Evolutionary conservation across 2,113 vertebrate species (phyloP).

Genomic region (Nicator chloris): DNA sequence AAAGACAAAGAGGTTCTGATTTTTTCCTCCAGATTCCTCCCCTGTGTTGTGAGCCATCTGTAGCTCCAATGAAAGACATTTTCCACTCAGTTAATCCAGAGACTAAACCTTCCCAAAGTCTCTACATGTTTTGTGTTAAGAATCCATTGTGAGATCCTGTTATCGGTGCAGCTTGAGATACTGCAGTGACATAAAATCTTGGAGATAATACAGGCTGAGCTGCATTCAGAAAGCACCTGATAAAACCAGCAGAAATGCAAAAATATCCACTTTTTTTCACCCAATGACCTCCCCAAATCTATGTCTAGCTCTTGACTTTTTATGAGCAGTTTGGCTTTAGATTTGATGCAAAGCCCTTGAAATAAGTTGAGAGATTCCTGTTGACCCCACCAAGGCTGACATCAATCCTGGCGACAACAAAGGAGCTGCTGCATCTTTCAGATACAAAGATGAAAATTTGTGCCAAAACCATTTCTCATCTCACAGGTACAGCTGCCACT

Average conservation of each 20-base stretch:
- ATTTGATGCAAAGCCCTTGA: not conserved
- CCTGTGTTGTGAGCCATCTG: constrained; percentile 42
- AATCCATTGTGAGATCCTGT: constrained; percentile 25
- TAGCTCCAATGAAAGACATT: constrained; percentile 44
- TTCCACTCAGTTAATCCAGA: constrained; percentile 57
- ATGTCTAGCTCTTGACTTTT: not conserved
- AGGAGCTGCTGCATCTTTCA: not conserved
- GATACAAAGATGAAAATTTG: not conserved
- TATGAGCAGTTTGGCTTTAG: constrained; percentile 33
- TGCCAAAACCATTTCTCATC: not conserved
- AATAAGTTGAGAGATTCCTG: not conserved
- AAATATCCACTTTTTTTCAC: constrained; percentile 5
- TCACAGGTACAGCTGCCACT: not conserved
- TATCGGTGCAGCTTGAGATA: constrained; percentile 59
- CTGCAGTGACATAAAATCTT: constrained; percentile 56
- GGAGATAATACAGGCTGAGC: constrained; percentile 33
- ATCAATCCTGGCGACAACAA: constrained; percentile 7
- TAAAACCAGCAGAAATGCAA: constrained; percentile 42
- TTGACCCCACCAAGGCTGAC: not conserved
- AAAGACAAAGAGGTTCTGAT: constrained; percentile 24
- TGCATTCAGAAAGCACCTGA: constrained; percentile 48
- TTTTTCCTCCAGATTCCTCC: not conserved
- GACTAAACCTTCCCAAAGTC: constrained; percentile 53
- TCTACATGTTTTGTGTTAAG: constrained; percentile 55
- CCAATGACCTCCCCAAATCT: not conserved